phyloP scores from a whole-genome alignment of 2,888 invertebrate genomes.

The Aproaerema taeniolella region DNA sequence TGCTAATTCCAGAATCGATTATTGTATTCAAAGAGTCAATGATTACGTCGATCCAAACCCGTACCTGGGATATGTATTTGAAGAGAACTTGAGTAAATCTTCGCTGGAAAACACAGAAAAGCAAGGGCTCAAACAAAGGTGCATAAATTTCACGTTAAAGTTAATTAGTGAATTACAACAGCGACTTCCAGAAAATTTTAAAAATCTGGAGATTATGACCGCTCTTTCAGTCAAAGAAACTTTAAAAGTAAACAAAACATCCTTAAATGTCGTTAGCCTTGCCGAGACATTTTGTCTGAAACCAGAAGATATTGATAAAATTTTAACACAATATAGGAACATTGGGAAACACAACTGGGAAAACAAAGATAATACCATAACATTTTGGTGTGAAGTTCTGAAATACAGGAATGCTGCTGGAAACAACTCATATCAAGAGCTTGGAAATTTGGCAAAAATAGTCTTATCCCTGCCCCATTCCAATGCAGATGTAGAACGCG shows the following conservation, averaged over 20 bases:
- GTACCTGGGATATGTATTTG: no score
- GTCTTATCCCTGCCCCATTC: no score
- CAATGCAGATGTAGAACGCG: no score
- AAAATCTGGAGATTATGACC: constrained; percentile 1
- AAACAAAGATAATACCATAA: background rate
- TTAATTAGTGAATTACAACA: constrained; percentile 6
- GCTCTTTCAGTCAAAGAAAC: constrained; percentile 2
- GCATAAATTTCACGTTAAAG: no score
- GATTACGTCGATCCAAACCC: no score
- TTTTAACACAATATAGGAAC: background rate
- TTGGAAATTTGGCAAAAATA: no score
- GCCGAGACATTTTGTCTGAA: background rate
- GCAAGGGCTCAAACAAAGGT: no score
- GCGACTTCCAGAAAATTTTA: constrained; percentile 4
- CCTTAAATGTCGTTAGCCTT: background rate
- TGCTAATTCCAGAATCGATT: no score
- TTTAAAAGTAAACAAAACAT: constrained; percentile 9
- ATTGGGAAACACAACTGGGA: background rate
- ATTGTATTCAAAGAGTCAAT: no score
- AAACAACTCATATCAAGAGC: no score
- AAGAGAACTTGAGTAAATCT: no score
- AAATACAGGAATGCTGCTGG: background rate
- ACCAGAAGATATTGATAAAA: background rate
- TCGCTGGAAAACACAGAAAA: no score
- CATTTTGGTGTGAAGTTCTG: background rate